Evolutionary conservation across 1,140 invertebrate genomes (phyloP), one percentile per base, ranked within the genome.

Genomic region (Campoletis sonorensis): DNA sequence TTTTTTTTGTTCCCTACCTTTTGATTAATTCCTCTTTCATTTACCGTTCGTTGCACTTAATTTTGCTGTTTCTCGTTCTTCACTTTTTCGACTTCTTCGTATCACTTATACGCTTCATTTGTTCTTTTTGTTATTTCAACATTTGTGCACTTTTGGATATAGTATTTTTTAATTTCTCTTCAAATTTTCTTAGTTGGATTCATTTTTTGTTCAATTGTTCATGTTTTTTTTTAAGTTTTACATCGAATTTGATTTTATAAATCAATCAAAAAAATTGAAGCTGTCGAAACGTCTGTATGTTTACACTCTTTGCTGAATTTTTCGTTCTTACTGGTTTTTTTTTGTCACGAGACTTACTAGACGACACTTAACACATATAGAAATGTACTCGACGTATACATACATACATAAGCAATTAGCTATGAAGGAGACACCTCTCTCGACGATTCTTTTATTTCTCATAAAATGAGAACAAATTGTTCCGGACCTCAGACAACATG

Each of bases 391-490:
- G 40, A 45, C 40, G 3, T 45, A 13, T 45, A 45, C 7, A 8
- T 33, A n/a, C 4, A 18, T 26, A 68, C 18, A n/a, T 18, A 21
- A 8, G 30, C 68, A 71, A 71, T 71, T 71, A 71, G 68, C 27
- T 15, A 71, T 21, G 40, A 45, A 45, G 8, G 27, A 68, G 1
- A 68, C 64, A 68, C 64, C 64, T 68, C 64, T 26, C 23, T 37
- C 30, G 13, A n/a, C 68, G 15, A 33, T 37, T 40, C 33, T 21
- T 37, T 71, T 37, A 33, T 40, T 33, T 71, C 68, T 71, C 15
- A 33, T 15, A 71, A 71, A 71, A 68, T 71, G 27, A 71, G 68
- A 71, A 37, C 68, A n/a, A 33, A 71, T 71, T n/a, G 68, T 71
- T 18, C 68, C 68, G 68, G 68, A 71, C 68, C 68, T 40, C 27